Conservation (phyloP, 2,797 vertebrate species). For the Falco peregrinus region DNA sequence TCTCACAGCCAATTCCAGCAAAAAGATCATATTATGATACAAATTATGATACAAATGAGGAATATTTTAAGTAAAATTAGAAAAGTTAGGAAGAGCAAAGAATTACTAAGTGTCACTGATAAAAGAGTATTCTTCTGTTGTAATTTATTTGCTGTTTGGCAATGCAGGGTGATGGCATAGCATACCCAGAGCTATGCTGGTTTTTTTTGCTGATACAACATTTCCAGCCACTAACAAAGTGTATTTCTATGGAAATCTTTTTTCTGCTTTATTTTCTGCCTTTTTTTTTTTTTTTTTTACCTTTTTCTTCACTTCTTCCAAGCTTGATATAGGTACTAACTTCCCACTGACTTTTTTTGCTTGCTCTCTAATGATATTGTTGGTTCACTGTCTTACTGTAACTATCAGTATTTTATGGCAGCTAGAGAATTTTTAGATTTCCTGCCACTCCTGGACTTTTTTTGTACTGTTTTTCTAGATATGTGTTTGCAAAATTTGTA, state of each 20-base stretch:
- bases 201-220: not conserved
- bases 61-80: not conserved
- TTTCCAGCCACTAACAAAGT: not conserved
- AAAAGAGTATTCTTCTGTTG: not conserved
- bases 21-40: not conserved
- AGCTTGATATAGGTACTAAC: not conserved
- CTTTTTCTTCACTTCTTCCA: not conserved
- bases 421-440: not conserved
- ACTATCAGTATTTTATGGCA: not conserved
- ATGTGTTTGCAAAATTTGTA: not conserved
- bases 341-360: not conserved
- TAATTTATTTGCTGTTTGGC: not conserved
- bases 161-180: not conserved
- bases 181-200: not conserved
- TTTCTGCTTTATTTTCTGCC: not conserved
- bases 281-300: not conserved
- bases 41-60: not conserved
- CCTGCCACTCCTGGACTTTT: not conserved
- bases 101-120: not conserved
- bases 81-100: not conserved
- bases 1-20: not conserved
- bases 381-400: not conserved
- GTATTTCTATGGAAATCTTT: not conserved
- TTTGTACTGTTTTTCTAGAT: not conserved
- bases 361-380: not conserved